Conservation (phyloP, 2,797 vertebrate genomes). For the Peromyscus melanophrys region DNA sequence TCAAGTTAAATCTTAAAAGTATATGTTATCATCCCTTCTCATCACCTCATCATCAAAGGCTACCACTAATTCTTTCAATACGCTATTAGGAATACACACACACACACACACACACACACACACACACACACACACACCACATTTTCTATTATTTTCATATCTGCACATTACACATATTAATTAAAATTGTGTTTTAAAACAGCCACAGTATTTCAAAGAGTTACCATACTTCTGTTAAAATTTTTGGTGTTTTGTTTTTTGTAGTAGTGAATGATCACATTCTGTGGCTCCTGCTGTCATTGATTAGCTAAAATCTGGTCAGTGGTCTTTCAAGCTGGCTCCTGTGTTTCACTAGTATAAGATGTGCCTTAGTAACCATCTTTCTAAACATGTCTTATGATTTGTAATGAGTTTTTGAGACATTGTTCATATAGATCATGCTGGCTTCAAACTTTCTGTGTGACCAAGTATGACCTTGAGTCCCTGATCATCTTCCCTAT, state of each 20-base stretch:
- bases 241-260: background rate
- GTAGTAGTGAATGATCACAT: background rate
- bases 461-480: background rate
- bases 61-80: background rate
- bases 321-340: background rate
- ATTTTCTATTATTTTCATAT: background rate
- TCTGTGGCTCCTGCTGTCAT: background rate
- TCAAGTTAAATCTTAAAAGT: background rate
- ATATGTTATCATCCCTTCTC: background rate
- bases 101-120: background rate
- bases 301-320: no score
- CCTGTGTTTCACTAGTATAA: background rate
- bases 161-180: background rate
- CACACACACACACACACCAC: background rate
- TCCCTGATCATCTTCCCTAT: background rate
- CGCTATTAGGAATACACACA: background rate
- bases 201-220: background rate
- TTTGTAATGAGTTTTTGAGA: background rate
- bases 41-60: accelerated
- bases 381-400: background rate
- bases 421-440: background rate
- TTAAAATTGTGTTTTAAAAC: background rate
- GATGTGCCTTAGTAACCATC: background rate
- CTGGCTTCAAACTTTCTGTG: background rate
- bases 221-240: background rate